A percentile compares a stretch with the other conserved stretches of the same genome.
Conservation (phyloP, 2,888 invertebrate species). For the Acanthosepion pharaonis region DNA sequence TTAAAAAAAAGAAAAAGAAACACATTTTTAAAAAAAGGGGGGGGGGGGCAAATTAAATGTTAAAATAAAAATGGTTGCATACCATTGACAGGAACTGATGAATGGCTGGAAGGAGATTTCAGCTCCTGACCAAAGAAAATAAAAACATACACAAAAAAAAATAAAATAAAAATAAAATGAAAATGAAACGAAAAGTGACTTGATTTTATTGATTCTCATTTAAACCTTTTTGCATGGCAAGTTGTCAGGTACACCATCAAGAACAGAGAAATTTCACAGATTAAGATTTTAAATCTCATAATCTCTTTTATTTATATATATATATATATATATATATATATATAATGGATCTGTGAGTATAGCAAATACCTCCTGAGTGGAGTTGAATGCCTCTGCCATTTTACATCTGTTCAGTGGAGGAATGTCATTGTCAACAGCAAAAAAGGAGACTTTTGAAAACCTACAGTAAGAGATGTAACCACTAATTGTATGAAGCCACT, state of each 20-base stretch:
- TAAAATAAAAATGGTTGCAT: not conserved
- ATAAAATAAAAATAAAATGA: not conserved
- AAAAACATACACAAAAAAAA: not conserved
- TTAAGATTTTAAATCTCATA: not conserved
- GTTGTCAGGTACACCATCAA: not conserved
- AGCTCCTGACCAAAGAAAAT: not conserved
- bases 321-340: too few species aligned
- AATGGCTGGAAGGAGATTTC: conserved; percentile 33
- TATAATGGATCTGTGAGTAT: too few species aligned
- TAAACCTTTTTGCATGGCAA: not conserved
- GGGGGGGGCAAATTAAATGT: not conserved
- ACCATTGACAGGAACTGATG: not conserved
- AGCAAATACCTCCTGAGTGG: too few species aligned
- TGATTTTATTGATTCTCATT: not conserved
- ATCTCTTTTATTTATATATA: too few species aligned
- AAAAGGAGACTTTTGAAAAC: too few species aligned
- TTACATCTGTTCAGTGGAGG: too few species aligned
- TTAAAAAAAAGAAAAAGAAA: not conserved
- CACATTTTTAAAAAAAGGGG: not conserved
- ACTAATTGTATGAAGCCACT: too few species aligned
- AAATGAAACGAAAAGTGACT: not conserved
- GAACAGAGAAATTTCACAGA: not conserved
- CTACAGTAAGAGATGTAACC: too few species aligned
- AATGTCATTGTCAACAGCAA: too few species aligned
- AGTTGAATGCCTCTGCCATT: too few species aligned